Conservation (phyloP, 2,797 vertebrate species). For the Strix occidentalis region DNA sequence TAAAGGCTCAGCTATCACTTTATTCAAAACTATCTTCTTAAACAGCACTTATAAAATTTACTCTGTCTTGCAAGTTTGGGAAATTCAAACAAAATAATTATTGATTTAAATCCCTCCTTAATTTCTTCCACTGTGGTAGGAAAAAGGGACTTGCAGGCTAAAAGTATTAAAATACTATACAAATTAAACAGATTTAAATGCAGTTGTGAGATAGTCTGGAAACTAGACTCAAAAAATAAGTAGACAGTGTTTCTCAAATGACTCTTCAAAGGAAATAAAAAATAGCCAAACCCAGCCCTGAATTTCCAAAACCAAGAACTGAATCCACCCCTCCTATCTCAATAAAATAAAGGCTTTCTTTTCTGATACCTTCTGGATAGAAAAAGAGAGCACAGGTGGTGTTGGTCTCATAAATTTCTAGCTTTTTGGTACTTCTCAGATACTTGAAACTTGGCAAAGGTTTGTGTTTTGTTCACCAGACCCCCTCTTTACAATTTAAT, state of each 20-base stretch:
- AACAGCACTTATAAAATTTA: not conserved
- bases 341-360: not conserved
- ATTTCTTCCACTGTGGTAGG: not conserved
- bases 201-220: not conserved
- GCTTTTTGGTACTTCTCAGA: not conserved
- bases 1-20: not conserved
- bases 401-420: not conserved
- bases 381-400: not conserved
- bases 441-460: not conserved
- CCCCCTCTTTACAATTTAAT: not conserved
- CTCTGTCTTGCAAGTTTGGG: not conserved
- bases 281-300: not conserved
- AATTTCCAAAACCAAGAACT: not conserved
- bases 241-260: not conserved
- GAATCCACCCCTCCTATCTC: not conserved
- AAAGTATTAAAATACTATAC: not conserved
- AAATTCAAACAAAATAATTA: not conserved
- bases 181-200: not conserved
- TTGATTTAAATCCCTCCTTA: not conserved
- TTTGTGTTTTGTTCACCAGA: not conserved
- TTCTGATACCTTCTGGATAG: not conserved
- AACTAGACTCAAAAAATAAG: not conserved
- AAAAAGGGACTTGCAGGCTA: not conserved
- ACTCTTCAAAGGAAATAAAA: not conserved
- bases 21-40: not conserved